Base-by-base conservation (phyloP, 2,797 vertebrate genomes). In the Echiichthys vipera region DNA sequence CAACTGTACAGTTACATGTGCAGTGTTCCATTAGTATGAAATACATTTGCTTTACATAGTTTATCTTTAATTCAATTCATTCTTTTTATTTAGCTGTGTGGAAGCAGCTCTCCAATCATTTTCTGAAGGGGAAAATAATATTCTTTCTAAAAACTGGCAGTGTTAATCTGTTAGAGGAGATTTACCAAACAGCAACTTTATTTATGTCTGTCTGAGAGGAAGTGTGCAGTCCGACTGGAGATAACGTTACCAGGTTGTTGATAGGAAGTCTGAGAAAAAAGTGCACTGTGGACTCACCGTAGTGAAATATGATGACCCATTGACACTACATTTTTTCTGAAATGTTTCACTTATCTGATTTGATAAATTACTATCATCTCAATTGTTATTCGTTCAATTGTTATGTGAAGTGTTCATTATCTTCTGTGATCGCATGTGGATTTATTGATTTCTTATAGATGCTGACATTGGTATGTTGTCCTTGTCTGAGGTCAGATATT, bases 241-340 rank as follows among this genome's bases (percentile, higher is more conserved):
- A 69, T 82, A 79, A 67, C 74, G 84, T 78, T 54, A 39, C 62
- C 56, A 36, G 65, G 30, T 49, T 76, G 77, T 61, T 75, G 74
- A 89, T 71, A 80, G 30, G 18, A 67, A 74, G 30, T 75, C 74
- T 84, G 83, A 82, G 80, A 84, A 76, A n/a, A 75, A 80, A 72
- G 18, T 49, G 45, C 58, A 56, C 49, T 54, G 18, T 74, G 68
- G 29, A 71, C 62, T 58, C 13, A 8, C 59, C n/a, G n/a, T n/a
- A n/a, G n/a, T 49, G 36, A 68, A 22, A 77, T 30, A 43, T 43
- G 42, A 42, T 32, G 39, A 39, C 37, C 11, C 1, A 2, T 42
- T 45, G 47, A 45, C 49, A 37, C 14, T 49, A 10, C 18, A 27
- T 56, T 34, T 54, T 49, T 9, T 36, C 17, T 67, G 39, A 53